A percentile compares a stretch with the other conserved stretches of the same genome.
Evolutionary conservation across 2,113 vertebrate species (phyloP).

Genomic region (Candoia aspera): DNA sequence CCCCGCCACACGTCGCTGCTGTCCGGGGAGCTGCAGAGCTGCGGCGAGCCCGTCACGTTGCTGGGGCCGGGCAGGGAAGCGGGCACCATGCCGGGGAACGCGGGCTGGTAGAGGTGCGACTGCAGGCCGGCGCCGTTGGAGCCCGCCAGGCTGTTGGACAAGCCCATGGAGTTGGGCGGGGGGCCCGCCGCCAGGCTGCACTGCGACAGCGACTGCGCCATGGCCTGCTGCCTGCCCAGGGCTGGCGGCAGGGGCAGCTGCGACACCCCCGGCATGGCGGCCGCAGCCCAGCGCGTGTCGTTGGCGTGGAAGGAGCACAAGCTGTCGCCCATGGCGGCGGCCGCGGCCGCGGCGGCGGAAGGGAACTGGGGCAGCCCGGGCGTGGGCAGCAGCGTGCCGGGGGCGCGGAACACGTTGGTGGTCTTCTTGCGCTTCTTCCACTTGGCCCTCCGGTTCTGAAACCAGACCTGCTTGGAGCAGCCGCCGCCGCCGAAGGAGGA

Average conservation of each 20-base stretch:
- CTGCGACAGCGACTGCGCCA: slow-evolving; percentile 95
- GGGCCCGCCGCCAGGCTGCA: slow-evolving; percentile 90
- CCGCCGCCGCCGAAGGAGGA: slow-evolving; percentile 15
- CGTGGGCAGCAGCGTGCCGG: slow-evolving; percentile 92
- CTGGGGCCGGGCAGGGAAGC: slow-evolving; percentile 90
- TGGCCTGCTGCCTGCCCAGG: slow-evolving; percentile 89
- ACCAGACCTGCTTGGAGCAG: slow-evolving; percentile 84
- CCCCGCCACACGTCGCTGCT: slow-evolving; percentile 98
- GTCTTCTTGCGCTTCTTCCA: slow-evolving; percentile 99
- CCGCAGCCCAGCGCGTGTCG: slow-evolving; percentile 93
- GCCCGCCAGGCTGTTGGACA: slow-evolving; percentile 90
- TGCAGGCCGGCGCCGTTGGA: slow-evolving; percentile 93
- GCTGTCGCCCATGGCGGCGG: slow-evolving; percentile 94
- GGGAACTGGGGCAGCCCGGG: slow-evolving; percentile 91
- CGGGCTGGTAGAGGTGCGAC: slow-evolving; percentile 96
- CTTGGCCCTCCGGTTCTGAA: slow-evolving; percentile 95
- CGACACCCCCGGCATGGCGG: slow-evolving; percentile 91
- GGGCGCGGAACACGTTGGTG: slow-evolving; percentile 93
- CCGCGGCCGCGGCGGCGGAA: slow-evolving; percentile 84
- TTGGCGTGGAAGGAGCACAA: slow-evolving; percentile 98
- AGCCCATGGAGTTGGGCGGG: slow-evolving; percentile 92
- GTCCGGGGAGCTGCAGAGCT: slow-evolving; percentile 96
- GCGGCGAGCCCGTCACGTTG: slow-evolving; percentile 92
- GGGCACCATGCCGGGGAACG: slow-evolving; percentile 94
- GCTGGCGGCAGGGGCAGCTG: slow-evolving; percentile 91